These are phyloP conservation scores for Sebastes schlegelii DNA, from an alignment of 2,113 vertebrate genomes.

Conservation along the genomic window DNA sequence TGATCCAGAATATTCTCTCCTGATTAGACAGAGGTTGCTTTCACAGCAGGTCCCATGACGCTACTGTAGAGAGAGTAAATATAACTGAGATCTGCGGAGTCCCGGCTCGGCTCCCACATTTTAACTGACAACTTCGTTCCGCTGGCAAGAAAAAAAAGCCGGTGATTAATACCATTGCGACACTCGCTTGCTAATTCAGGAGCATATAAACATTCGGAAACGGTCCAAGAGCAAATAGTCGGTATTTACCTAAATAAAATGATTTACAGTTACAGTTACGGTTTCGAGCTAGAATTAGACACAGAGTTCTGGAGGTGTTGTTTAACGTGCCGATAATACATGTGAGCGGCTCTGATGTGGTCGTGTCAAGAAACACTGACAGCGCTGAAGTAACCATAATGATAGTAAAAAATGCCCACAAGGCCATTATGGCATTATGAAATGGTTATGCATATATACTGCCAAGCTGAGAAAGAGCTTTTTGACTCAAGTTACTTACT, in stretches of 20 bases:
- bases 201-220: conserved; percentile 60
- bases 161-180: conserved; percentile 67
- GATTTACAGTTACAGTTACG: conserved; percentile 39
- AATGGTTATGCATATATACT: background rate
- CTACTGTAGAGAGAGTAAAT: conserved; percentile 54
- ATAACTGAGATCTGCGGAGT: conserved; percentile 45
- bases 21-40: conserved; percentile 77
- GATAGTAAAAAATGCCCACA: conserved; percentile 32
- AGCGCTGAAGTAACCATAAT: conserved; percentile 42
- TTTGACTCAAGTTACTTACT: background rate
- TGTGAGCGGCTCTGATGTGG: conserved; percentile 41
- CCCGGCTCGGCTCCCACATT: conserved; percentile 28
- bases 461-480: conserved; percentile 15
- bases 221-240: conserved; percentile 54
- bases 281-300: conserved; percentile 48
- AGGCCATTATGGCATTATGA: conserved; percentile 32
- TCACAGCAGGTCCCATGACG: conserved; percentile 63
- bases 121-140: conserved; percentile 68
- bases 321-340: conserved; percentile 37
- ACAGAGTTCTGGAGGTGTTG: conserved; percentile 35
- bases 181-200: conserved; percentile 53
- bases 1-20: conserved; percentile 64
- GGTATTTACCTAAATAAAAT: conserved; percentile 60
- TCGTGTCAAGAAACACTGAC: conserved; percentile 17
- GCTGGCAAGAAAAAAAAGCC: conserved; percentile 49